These are phyloP conservation scores for Hoplostethus atlanticus DNA, from an alignment of 2,797 vertebrate species.

Conservation along the genomic window DNA sequence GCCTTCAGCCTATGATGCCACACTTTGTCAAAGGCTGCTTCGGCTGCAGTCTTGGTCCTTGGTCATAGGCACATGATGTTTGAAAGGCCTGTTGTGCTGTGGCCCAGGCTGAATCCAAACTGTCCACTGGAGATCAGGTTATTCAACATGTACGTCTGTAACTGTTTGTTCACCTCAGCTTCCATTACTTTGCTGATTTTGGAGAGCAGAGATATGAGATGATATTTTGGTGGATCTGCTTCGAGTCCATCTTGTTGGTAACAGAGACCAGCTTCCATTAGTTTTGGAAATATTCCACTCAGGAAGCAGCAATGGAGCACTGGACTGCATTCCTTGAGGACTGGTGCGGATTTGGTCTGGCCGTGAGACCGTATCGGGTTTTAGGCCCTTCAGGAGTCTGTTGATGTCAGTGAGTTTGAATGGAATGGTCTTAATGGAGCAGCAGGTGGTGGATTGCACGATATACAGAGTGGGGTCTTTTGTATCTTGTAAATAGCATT, in stretches of 20 bases:
- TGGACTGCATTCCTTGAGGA: background rate
- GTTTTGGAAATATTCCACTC: too few relatives aligned
- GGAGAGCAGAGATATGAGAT: background rate
- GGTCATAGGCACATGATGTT: too few relatives aligned
- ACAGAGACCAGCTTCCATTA: too few relatives aligned
- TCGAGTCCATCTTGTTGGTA: too few relatives aligned
- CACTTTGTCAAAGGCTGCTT: too few relatives aligned
- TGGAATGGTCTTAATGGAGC: background rate
- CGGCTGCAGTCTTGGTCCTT: too few relatives aligned
- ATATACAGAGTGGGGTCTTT: background rate
- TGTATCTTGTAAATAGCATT: background rate
- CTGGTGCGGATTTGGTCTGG: background rate
- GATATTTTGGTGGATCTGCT: too few relatives aligned
- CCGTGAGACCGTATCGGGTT: background rate
- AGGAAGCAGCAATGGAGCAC: background rate
- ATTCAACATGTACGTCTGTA: background rate
- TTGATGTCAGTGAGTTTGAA: constrained; percentile 14
- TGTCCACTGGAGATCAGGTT: background rate
- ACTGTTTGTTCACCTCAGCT: background rate
- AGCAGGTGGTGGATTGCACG: constrained; percentile 2
- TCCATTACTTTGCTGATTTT: background rate
- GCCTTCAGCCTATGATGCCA: too few relatives aligned
- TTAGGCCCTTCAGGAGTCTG: background rate
- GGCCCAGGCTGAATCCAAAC: background rate
- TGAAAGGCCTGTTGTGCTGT: background rate